A percentile compares a stretch with the other conserved stretches of the same genome.
Conservation (phyloP, 2,113 vertebrate genomes). For the Microcebus tavaratra region DNA sequence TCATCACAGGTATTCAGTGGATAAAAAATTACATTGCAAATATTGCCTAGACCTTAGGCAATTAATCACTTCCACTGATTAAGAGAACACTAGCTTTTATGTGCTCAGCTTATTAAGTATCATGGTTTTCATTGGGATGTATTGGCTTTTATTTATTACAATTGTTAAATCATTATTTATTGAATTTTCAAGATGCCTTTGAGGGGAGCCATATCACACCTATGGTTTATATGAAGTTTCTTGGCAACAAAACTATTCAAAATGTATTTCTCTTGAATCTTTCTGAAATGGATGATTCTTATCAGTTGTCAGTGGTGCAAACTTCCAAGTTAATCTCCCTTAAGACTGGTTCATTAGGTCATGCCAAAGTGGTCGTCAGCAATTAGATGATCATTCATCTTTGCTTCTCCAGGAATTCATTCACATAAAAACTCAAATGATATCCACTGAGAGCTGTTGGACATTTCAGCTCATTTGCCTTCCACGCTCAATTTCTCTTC, state of each 20-base stretch:
- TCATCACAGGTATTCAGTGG: neutral
- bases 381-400: neutral
- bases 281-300: constrained; percentile 35
- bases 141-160: neutral
- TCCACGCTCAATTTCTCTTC: neutral
- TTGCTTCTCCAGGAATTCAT: neutral
- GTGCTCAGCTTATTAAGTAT: neutral
- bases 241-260: constrained; percentile 18
- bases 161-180: neutral
- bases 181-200: constrained; percentile 21
- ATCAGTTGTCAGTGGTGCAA: neutral
- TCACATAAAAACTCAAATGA: neutral
- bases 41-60: neutral
- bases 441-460: neutral
- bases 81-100: neutral
- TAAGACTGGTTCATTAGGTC: neutral
- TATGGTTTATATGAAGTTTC: neutral
- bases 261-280: constrained; percentile 36
- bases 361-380: neutral
- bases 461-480: constrained; percentile 2
- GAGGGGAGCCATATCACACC: neutral
- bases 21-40: neutral
- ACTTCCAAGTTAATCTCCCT: neutral
- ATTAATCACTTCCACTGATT: neutral
- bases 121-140: neutral